phyloP scores from a whole-genome alignment of 2,797 vertebrate species.

The Hyperoplus immaculatus region DNA sequence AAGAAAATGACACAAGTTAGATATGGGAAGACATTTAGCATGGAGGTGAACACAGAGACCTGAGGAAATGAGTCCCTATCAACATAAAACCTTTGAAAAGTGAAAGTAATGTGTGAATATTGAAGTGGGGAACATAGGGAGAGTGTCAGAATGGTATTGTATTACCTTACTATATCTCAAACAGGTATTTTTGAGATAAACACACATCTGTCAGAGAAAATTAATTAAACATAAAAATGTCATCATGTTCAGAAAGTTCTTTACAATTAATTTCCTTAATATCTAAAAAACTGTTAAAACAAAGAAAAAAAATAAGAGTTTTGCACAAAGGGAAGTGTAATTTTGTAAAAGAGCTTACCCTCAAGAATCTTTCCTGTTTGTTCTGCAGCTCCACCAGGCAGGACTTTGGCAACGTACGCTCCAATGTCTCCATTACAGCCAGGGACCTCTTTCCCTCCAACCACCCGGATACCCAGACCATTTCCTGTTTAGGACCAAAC shows the following conservation, averaged over 20 bases:
- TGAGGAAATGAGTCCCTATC: no score
- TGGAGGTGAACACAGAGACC: no score
- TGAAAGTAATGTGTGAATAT: no score
- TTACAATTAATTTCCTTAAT: background rate
- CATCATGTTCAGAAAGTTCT: background rate
- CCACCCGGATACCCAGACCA: slow-evolving; percentile 93
- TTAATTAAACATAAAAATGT: background rate
- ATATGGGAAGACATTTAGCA: no score
- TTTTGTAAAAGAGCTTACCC: slow-evolving; percentile 84
- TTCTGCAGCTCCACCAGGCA: slow-evolving; percentile 95
- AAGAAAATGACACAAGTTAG: no score
- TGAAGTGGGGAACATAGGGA: no score
- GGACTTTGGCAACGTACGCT: slow-evolving; percentile 97
- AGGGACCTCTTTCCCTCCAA: slow-evolving; percentile 98
- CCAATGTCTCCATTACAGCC: slow-evolving; percentile 93
- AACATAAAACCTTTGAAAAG: no score
- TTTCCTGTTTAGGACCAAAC: slow-evolving; percentile 80
- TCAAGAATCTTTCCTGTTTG: slow-evolving; percentile 96
- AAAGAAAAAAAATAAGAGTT: no score
- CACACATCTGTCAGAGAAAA: no score
- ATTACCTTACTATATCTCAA: no score
- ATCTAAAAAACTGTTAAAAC: background rate
- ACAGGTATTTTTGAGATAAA: no score
- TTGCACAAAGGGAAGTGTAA: background rate
- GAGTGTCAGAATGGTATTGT: no score